Conservation (phyloP, 53 echinoderm and acorn worm genomes). For the Antedon mediterranea region DNA sequence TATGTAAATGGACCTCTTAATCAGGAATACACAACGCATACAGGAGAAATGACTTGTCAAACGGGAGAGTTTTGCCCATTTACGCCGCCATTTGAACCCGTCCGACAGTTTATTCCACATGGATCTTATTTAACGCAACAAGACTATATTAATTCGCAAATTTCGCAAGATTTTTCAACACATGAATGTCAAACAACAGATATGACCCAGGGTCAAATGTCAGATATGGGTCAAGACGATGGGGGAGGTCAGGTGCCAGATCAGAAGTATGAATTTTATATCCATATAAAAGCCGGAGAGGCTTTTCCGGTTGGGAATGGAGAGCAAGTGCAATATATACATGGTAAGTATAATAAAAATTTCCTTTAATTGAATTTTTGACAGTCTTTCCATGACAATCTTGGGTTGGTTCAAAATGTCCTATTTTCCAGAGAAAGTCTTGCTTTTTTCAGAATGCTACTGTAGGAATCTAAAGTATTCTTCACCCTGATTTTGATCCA, state of each 20-base stretch:
- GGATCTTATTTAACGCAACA: not conserved
- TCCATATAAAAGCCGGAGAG: constrained; percentile 91
- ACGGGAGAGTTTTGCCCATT: not conserved
- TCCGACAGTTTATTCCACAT: not conserved
- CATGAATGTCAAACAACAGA: not conserved
- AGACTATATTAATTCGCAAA: not conserved
- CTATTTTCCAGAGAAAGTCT: too few relatives aligned
- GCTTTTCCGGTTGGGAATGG: constrained; percentile 91
- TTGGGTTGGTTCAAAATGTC: too few relatives aligned
- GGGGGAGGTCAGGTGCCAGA: constrained; percentile 49
- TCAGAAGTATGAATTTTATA: constrained; percentile 88
- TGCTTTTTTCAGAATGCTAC: too few relatives aligned
- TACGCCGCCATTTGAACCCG: not conserved
- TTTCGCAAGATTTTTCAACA: not conserved
- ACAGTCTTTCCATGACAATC: too few relatives aligned
- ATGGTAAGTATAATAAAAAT: constrained; percentile 51
- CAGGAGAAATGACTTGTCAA: not conserved
- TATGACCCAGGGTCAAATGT: constrained; percentile 54
- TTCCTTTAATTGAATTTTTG: too few relatives aligned
- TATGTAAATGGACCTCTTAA: not conserved
- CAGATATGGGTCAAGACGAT: constrained; percentile 39
- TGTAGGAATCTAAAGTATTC: too few relatives aligned
- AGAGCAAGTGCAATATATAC: constrained; percentile 96
- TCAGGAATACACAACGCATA: not conserved
- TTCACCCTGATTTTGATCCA: too few relatives aligned